Base-by-base conservation (phyloP, 2,113 vertebrate genomes). In the Eira barbara region DNA sequence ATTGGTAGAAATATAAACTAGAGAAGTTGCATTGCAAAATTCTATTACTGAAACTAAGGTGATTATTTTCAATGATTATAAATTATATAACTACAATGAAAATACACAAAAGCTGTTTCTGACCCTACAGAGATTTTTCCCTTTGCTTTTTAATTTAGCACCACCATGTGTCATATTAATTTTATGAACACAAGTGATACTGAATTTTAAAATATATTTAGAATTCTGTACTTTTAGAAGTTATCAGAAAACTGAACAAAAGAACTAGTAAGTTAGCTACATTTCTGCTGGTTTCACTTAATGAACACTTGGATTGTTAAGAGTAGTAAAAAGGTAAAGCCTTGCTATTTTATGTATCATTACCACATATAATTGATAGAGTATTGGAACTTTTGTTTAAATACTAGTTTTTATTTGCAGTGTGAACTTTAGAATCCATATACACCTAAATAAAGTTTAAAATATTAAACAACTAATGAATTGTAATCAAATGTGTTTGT, bases 191-290 rank as follows among this genome's bases (percentile, higher is more conserved):
- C 6, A 95, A 79, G 15, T 95, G 39, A 90, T 85, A 78, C 95
- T 96, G 84, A 73, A 76, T 90, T 96, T 97, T 89, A 93, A 97
- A 96, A 61, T 82, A 55, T 39, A 31, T 88, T 97, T 95, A 82
- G 85, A 42, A 65, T 96, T 95, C 42, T 84, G 7, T 57, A 78
- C 42, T 87, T 97, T 52, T 57, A 86, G 34, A 71, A 97, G 29
- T 95, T 96, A 85, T 3, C 25, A 79, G 69, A 97, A 94, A 94
- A 97, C 74, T 89, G 52, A 81, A 92, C 23, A 91, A 95, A 94
- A 34, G 10, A 86, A 83, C 84, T 34, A 89, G 9, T 49, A 93
- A 85, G 55, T 61, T 63, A 76, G 23, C 39, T 95, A 67, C 1
- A 7, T 89, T 91, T 95, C 59, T 97, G 13, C 94, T 94, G 52